These are phyloP conservation scores for Sussaba pulchella DNA, from an alignment of 2,888 invertebrate genomes.

Conservation along the genomic window DNA sequence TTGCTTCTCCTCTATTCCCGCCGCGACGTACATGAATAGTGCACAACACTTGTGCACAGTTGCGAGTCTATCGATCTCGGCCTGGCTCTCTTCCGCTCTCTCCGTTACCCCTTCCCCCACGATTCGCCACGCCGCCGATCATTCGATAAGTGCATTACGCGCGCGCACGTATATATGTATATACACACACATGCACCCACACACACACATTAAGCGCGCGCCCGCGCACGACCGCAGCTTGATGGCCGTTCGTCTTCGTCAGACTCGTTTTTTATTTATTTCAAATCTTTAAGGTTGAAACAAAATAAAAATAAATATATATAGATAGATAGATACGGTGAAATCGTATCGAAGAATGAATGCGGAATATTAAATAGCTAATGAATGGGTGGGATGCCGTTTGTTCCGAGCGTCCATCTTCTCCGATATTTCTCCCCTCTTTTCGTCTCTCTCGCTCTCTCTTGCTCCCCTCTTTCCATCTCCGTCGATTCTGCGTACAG, in stretches of 20 bases:
- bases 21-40: conserved; percentile 51
- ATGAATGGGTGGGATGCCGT: conserved; percentile 54
- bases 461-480: neutral
- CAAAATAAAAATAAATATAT: too few relatives aligned
- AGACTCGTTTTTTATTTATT: conserved; percentile 23
- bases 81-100: neutral
- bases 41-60: conserved; percentile 51
- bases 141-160: conserved; percentile 43
- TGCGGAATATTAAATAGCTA: conserved; percentile 44
- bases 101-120: conserved; percentile 1
- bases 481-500: conserved; percentile 49
- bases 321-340: neutral
- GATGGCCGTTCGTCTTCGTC: conserved; percentile 16
- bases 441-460: conserved; percentile 19
- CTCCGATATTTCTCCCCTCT: too few relatives aligned
- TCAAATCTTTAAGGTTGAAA: conserved; percentile 9
- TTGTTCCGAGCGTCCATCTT: conserved; percentile 17
- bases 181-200: neutral
- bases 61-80: conserved; percentile 54
- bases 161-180: neutral
- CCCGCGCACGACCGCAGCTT: neutral
- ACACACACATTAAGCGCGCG: neutral
- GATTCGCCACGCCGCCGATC: conserved; percentile 5
- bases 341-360: conserved; percentile 42
- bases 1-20: conserved; percentile 8